Conservation (phyloP, 2,113 vertebrate genomes). For the Coturnix japonica region DNA sequence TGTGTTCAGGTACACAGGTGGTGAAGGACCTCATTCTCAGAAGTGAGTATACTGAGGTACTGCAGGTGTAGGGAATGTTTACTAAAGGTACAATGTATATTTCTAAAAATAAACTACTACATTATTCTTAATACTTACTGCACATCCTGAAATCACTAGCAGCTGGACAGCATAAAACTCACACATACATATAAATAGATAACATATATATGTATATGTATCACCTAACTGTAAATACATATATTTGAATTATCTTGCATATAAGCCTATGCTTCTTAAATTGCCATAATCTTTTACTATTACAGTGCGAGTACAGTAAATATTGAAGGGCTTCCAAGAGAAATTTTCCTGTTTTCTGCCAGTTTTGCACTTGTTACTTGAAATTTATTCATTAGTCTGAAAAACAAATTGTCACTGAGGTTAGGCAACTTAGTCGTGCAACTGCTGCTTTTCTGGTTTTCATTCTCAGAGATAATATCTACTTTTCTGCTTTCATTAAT, state of each 20-base stretch:
- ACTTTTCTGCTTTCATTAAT: neutral
- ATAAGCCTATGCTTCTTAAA: neutral
- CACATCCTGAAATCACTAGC: neutral
- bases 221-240: neutral
- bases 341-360: neutral
- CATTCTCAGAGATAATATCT: neutral
- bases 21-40: neutral
- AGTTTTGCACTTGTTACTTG: neutral
- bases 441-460: neutral
- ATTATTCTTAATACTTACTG: neutral
- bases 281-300: neutral
- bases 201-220: neutral
- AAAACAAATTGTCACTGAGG: neutral
- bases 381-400: neutral
- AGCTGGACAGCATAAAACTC: neutral
- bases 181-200: fast-evolving
- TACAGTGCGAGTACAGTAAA: neutral
- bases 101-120: neutral
- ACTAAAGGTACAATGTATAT: no score
- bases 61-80: neutral
- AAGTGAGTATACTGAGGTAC: neutral
- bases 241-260: neutral
- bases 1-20: neutral
- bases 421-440: neutral
- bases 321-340: neutral